These are phyloP conservation scores for Hemithea aestivaria DNA, from an alignment of 2,888 invertebrate genomes.

Conservation along the genomic window DNA sequence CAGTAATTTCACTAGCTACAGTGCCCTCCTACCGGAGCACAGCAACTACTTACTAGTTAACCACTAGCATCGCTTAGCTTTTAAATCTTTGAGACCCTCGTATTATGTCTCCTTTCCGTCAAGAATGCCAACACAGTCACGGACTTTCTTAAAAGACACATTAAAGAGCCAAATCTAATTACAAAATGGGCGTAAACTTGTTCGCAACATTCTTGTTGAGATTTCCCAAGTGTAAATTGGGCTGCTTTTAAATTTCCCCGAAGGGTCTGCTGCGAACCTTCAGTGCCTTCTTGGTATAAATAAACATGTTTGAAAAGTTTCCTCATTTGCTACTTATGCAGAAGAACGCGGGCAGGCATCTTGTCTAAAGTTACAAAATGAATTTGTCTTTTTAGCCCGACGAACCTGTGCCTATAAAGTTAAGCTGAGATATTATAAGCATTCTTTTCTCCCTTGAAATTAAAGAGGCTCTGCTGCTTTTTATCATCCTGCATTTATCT, in stretches of 20 bases:
- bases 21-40: too few relatives aligned
- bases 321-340: slow-evolving; percentile 41
- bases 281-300: slow-evolving; percentile 36
- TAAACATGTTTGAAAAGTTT: slow-evolving; percentile 49
- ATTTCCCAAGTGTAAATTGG: slow-evolving; percentile 52
- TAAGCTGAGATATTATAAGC: slow-evolving; percentile 3
- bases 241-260: slow-evolving; percentile 47
- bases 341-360: slow-evolving; percentile 29
- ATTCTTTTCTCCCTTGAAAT: slow-evolving; percentile 13
- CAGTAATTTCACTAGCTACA: too few relatives aligned
- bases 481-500: neutral
- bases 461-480: slow-evolving; percentile 2
- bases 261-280: slow-evolving; percentile 38
- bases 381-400: slow-evolving; percentile 24
- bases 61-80: too few relatives aligned
- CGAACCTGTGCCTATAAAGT: slow-evolving; percentile 19
- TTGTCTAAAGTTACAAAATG: slow-evolving; percentile 19
- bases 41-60: too few relatives aligned
- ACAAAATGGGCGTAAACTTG: slow-evolving; percentile 25
- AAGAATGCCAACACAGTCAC: slow-evolving; percentile 15
- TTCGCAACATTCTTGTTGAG: slow-evolving; percentile 25
- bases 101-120: neutral
- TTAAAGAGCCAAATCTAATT: slow-evolving; percentile 26
- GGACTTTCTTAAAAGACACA: slow-evolving; percentile 20
- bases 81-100: too few relatives aligned